Conservation (phyloP, 2,797 vertebrate species). For the Gambusia yucatana region DNA sequence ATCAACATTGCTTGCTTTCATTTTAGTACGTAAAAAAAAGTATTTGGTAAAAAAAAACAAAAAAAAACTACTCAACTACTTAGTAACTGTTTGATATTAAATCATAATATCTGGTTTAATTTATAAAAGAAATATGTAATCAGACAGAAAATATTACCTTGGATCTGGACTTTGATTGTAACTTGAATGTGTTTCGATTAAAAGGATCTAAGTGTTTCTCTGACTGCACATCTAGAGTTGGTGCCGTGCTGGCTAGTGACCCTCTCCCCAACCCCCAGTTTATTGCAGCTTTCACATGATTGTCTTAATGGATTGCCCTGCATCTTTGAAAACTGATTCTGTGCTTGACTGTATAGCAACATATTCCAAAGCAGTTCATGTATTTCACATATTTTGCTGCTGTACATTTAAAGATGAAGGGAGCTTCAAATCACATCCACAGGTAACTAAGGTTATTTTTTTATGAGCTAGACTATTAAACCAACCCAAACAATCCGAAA, state of each 20-base stretch:
- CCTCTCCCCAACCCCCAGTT: not conserved
- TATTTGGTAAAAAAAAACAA: not conserved
- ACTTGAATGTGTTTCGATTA: not conserved
- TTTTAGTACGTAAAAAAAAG: not conserved
- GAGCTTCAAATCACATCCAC: constrained; percentile 53
- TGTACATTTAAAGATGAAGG: constrained; percentile 46
- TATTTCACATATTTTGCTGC: constrained; percentile 28
- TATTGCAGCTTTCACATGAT: not conserved
- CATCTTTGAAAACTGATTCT: not conserved
- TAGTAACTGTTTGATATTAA: not conserved
- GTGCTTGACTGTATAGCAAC: not conserved
- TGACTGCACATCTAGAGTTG: not conserved
- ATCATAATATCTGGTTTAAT: not conserved
- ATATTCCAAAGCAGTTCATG: constrained; percentile 18
- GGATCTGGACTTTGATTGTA: not conserved
- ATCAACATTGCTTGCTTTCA: not conserved
- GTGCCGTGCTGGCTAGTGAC: not conserved
- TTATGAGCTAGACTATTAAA: constrained; percentile 46
- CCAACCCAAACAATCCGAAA: constrained; percentile 36
- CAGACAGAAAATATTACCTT: not conserved
- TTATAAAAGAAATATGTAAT: not conserved
- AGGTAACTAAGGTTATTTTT: constrained; percentile 55
- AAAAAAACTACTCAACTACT: not conserved
- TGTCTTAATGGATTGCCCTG: not conserved
- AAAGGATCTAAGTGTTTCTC: not conserved